Conservation (phyloP, 2,113 vertebrate genomes). For the Pandion haliaetus region DNA sequence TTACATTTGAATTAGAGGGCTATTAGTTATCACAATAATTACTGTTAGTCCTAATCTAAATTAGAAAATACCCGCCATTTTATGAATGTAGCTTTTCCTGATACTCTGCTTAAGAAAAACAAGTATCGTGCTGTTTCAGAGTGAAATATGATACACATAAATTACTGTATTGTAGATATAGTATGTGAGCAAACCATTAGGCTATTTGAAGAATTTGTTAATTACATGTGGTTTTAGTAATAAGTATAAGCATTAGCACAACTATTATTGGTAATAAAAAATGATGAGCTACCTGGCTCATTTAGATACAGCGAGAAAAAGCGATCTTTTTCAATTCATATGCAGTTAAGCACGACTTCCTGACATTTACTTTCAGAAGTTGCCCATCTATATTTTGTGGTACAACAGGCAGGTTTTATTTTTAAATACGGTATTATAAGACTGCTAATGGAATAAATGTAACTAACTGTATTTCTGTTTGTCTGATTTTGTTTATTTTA, state of each 20-base stretch:
- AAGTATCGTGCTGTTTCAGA: not conserved
- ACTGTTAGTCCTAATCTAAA: not conserved
- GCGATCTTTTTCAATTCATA: conserved; percentile 12
- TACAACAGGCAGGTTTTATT: not conserved
- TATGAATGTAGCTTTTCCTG: not conserved
- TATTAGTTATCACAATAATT: conserved; percentile 28
- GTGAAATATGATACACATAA: not conserved
- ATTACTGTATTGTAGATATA: conserved; percentile 19
- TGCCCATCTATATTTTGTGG: not conserved
- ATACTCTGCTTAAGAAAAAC: not conserved
- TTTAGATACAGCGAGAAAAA: conserved; percentile 39
- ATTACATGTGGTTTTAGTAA: conserved; percentile 53
- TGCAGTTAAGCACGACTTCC: conserved; percentile 9
- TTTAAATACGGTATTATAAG: not conserved
- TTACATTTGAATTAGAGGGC: conserved; percentile 42
- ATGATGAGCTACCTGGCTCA: conserved; percentile 35
- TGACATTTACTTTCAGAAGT: conserved; percentile 15
- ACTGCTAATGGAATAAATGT: conserved; percentile 2
- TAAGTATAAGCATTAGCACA: conserved; percentile 42
- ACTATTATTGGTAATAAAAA: conserved; percentile 52
- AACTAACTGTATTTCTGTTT: conserved; percentile 22
- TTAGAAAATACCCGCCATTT: not conserved
- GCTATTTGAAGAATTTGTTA: conserved; percentile 49
- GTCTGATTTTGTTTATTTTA: conserved; percentile 26
- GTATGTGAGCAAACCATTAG: not conserved